Percentiles rank a stretch among this genome's conserved stretches.
Evolutionary conservation across 2,888 invertebrate genomes (phyloP).

Genomic region (Plemyria rubiginata): DNA sequence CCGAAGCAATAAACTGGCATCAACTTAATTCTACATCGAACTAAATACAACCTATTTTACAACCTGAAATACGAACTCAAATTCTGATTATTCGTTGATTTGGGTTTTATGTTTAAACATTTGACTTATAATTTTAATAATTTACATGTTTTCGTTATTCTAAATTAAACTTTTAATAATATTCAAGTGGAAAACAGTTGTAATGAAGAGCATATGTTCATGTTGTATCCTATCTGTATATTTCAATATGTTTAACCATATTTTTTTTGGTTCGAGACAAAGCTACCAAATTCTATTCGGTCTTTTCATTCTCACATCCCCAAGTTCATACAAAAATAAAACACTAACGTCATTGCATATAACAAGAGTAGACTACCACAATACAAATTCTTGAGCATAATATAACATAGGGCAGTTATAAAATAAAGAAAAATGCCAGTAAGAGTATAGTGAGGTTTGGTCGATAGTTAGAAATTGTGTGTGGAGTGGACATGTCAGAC

Average conservation of each 20-base stretch:
- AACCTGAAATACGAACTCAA: conserved; percentile 27
- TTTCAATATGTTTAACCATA: background rate
- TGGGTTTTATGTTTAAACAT: background rate
- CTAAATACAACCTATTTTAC: conserved; percentile 31
- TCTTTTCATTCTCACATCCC: conserved; percentile 17
- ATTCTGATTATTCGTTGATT: conserved; percentile 23
- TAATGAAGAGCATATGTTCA: background rate
- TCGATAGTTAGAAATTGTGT: conserved; percentile 59
- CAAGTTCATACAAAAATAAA: conserved; percentile 44
- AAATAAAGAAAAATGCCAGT: conserved; percentile 74
- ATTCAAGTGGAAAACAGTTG: background rate
- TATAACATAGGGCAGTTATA: conserved; percentile 77
- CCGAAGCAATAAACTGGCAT: conserved; percentile 14
- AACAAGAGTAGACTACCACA: conserved; percentile 60
- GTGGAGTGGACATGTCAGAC: conserved; percentile 31
- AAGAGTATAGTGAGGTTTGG: conserved; percentile 74
- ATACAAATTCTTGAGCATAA: conserved; percentile 80
- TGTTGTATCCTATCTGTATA: conserved; percentile 1
- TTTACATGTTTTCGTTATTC: conserved; percentile 6
- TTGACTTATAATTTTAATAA: conserved; percentile 3
- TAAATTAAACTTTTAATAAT: background rate
- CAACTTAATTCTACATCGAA: conserved; percentile 27
- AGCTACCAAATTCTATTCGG: conserved; percentile 2
- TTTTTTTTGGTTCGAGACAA: conserved; percentile 1
- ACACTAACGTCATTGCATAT: conserved; percentile 69